phyloP scores from a whole-genome alignment of 2,797 vertebrate genomes.

The Margarornis squamiger region DNA sequence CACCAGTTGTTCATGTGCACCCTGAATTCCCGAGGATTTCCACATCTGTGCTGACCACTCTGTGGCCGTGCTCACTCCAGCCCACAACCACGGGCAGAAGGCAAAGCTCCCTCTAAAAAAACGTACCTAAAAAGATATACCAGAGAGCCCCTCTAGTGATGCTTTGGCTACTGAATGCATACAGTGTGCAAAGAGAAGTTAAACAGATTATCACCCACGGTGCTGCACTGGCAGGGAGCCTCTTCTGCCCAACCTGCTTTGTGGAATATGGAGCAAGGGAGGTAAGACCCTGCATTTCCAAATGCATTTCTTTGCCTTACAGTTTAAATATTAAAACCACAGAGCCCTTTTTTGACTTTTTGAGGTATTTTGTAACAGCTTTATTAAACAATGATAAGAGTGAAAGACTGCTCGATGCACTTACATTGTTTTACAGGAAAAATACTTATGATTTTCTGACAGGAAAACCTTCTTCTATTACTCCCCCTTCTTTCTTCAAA shows the following conservation, averaged over 20 bases:
- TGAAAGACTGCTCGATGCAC: background rate
- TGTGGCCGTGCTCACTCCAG: background rate
- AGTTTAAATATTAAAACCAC: background rate
- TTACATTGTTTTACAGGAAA: background rate
- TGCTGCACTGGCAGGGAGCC: background rate
- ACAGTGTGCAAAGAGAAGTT: background rate
- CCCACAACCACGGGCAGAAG: background rate
- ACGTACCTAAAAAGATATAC: background rate
- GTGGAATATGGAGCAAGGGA: background rate
- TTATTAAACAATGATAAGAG: background rate
- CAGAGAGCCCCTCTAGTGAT: background rate
- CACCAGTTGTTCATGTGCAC: background rate
- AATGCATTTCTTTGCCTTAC: background rate
- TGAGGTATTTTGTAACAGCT: background rate
- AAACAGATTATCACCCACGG: background rate
- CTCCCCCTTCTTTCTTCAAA: background rate
- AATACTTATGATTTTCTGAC: background rate
- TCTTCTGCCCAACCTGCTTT: background rate
- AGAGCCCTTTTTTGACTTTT: background rate
- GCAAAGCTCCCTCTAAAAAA: background rate
- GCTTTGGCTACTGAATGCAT: background rate
- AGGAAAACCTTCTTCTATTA: background rate
- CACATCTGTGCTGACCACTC: background rate
- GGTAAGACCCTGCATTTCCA: background rate
- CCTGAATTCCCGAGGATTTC: background rate